Conservation (phyloP, 1,140 invertebrate genomes). For the Delia radicum region DNA sequence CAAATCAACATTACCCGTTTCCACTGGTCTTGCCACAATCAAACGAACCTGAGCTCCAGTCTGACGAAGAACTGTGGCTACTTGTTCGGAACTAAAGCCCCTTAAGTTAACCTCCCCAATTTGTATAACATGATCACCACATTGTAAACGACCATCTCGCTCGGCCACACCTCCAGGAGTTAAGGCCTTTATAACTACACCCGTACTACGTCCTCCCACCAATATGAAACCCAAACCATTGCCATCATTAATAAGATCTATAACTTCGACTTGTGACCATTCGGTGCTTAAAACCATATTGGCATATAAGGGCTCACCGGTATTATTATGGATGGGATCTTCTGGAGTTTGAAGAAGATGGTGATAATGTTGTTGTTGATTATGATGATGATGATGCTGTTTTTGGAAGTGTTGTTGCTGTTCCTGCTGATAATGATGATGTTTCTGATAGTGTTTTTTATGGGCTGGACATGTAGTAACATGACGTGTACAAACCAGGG, state of each 20-base stretch:
- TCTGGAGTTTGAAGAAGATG: conserved; percentile 17
- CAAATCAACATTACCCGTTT: conserved; percentile 68
- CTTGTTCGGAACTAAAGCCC: conserved; percentile 90
- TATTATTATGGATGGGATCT: not conserved
- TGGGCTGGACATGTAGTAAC: conserved; percentile 11
- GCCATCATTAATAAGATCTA: conserved; percentile 84
- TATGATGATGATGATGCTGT: conserved; percentile 27
- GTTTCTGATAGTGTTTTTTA: not conserved
- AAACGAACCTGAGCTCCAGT: conserved; percentile 82
- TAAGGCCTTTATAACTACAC: conserved; percentile 93
- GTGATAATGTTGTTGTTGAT: conserved; percentile 27
- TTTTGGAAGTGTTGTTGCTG: conserved; percentile 23
- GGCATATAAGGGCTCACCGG: not conserved
- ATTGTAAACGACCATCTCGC: conserved; percentile 82
- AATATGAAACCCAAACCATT: conserved; percentile 85
- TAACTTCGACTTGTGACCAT: conserved; percentile 90
- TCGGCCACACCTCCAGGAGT: conserved; percentile 89
- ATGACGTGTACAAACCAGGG: conserved; percentile 11
- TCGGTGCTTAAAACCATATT: conserved; percentile 79
- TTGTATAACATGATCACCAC: conserved; percentile 92
- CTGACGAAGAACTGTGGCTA: conserved; percentile 87
- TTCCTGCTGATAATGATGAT: not conserved
- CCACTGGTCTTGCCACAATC: conserved; percentile 84
- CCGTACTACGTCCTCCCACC: conserved; percentile 90
- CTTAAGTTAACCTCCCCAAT: conserved; percentile 90